These are phyloP conservation scores for Ophthalmotilapia sp. DNA, from an alignment of 2,113 vertebrate genomes.

Conservation along the genomic window DNA sequence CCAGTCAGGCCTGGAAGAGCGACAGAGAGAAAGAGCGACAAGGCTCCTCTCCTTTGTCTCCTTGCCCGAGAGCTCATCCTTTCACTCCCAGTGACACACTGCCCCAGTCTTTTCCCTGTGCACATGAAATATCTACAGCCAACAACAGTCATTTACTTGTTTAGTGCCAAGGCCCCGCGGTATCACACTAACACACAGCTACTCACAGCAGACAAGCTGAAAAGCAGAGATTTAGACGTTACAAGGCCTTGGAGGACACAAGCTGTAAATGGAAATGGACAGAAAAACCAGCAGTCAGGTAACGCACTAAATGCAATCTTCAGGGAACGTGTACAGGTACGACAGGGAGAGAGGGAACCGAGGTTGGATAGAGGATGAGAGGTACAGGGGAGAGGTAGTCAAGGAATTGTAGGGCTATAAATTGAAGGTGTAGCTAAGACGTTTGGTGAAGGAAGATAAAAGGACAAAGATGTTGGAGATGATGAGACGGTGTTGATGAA, in stretches of 20 bases:
- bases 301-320: neutral
- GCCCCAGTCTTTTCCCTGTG: constrained; percentile 36
- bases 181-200: constrained; percentile 8
- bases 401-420: neutral
- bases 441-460: neutral
- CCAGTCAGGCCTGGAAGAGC: constrained; percentile 26
- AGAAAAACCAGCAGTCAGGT: neutral
- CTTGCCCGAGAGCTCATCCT: constrained; percentile 50
- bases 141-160: constrained; percentile 40
- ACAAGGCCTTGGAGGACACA: constrained; percentile 9
- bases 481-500: constrained; percentile 51
- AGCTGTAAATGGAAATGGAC: neutral
- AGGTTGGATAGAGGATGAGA: neutral
- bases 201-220: constrained; percentile 16
- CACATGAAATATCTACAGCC: constrained; percentile 32
- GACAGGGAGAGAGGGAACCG: neutral
- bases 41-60: constrained; percentile 38
- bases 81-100: constrained; percentile 53
- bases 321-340: neutral
- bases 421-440: neutral
- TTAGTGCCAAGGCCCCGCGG: constrained; percentile 41
- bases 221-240: constrained; percentile 30
- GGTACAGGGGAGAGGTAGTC: neutral
- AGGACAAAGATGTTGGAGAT: constrained; percentile 23
- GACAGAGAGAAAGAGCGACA: neutral